These are phyloP conservation scores for Drosophila anceps DNA, from an alignment of 2,888 invertebrate genomes.

Conservation along the genomic window DNA sequence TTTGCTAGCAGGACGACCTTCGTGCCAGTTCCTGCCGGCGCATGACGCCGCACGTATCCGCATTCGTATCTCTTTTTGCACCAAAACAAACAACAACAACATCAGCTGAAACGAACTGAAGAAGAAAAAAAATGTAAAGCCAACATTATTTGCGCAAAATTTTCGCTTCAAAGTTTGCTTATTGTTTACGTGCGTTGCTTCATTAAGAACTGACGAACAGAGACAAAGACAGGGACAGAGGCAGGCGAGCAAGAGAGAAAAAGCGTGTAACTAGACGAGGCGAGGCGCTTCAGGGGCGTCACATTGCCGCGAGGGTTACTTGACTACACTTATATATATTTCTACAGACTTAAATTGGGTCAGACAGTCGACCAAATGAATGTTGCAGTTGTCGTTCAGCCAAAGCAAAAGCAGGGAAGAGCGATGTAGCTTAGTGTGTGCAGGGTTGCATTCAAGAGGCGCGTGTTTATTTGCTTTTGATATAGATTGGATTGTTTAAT, in stretches of 20 bases:
- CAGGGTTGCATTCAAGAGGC: conserved; percentile 59
- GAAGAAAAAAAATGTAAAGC: conserved; percentile 48
- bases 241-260: neutral
- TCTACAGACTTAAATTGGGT: conserved; percentile 67
- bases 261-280: conserved; percentile 12
- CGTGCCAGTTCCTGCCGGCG: conserved; percentile 74
- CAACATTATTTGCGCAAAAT: conserved; percentile 79
- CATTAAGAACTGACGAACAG: conserved; percentile 66
- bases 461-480: conserved; percentile 78
- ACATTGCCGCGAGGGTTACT: conserved; percentile 65
- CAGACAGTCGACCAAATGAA: conserved; percentile 63
- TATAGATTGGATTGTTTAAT: conserved; percentile 73
- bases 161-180: conserved; percentile 79
- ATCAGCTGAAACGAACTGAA: conserved; percentile 6
- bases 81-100: conserved; percentile 36
- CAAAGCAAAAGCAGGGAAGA: neutral
- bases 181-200: conserved; percentile 79
- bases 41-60: conserved; percentile 77
- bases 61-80: conserved; percentile 44
- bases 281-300: conserved; percentile 22
- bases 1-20: conserved; percentile 71
- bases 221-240: neutral
- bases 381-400: conserved; percentile 61
- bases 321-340: conserved; percentile 58
- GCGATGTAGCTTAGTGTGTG: conserved; percentile 7